Conservation (phyloP, 2,113 vertebrate species). For the Cisticola juncidis region DNA sequence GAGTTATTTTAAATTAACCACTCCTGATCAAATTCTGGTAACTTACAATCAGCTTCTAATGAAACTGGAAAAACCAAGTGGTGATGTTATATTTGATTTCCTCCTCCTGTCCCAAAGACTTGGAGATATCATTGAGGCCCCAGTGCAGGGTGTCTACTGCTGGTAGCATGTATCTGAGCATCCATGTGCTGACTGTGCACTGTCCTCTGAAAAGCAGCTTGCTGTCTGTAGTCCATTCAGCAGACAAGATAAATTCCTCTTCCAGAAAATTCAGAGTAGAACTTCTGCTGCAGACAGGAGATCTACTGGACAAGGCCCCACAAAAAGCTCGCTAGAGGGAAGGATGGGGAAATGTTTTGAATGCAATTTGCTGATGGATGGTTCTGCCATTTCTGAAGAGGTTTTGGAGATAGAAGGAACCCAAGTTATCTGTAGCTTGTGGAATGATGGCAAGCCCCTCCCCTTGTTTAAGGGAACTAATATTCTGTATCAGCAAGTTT, state of each 20-base stretch:
- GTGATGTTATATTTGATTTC: not conserved
- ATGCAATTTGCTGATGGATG: not conserved
- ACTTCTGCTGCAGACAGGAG: not conserved
- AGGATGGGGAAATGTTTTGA: not conserved
- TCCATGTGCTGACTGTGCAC: not conserved
- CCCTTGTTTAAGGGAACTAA: not conserved
- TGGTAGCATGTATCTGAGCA: not conserved
- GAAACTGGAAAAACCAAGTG: not conserved
- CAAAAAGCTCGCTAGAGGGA: not conserved
- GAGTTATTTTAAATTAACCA: not conserved
- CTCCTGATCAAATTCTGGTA: rapidly evolving
- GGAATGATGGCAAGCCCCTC: rapidly evolving
- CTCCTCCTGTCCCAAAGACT: not conserved
- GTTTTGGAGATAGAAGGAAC: not conserved
- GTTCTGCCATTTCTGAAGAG: not conserved
- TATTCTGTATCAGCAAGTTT: not conserved
- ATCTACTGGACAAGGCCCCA: not conserved
- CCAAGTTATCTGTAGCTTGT: not conserved
- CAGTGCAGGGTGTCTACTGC: not conserved
- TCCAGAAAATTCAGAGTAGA: not conserved
- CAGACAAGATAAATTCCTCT: not conserved
- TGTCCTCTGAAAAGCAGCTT: not conserved
- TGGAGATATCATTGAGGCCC: not conserved
- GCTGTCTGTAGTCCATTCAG: not conserved
- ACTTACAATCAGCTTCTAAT: not conserved